Evolutionary conservation across 1,140 invertebrate genomes (phyloP), one percentile per base, ranked within the genome.

Genomic region (Papilio machaon): DNA sequence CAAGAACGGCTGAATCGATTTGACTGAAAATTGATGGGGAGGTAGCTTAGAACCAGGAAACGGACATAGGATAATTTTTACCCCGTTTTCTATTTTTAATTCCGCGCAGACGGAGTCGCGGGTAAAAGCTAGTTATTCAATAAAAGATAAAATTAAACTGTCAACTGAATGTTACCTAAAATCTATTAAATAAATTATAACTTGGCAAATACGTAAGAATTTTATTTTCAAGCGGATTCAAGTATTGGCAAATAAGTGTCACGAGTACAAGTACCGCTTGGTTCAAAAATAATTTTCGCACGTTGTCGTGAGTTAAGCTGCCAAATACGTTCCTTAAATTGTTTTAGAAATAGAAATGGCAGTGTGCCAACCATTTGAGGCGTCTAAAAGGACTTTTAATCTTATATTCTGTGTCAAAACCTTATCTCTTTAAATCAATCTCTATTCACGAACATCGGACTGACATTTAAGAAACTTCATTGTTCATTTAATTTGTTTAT

Each of bases 301-400:
- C 64, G 30, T 67, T 23, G 64, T 35, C 64, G 64, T 30, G 23
- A 67, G 23, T 67, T 67, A 67, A 67, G 64, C 64, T 67, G 64
- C 64, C 64, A 67, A 67, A 67, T 67, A 67, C 64, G 64, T 67
- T 67, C 64, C 64, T 67, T 30, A 67, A 67, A 67, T 67, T 67
- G 64, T 67, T 67, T 67, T 67, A 67, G 64, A 67, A 67, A 67
- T 67, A 67, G 64, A 67, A 67, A 67, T 67, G 64, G 64, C 64
- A 67, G 64, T 3, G 2, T 67, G 64, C 64, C 64, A 67, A 30
- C 64, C 11, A 13, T 67, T 23, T 11, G 10, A 64, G 58, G 5
- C 64, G 30, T 67, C 64, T 30, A 67, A 67, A 67, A 67, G 64
- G 64, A 67, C 23, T 67, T 67, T 67, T 67, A 67, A 35, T 67